Evolutionary conservation across 2,797 vertebrate genomes (phyloP).

Genomic region (Spheniscus humboldti): DNA sequence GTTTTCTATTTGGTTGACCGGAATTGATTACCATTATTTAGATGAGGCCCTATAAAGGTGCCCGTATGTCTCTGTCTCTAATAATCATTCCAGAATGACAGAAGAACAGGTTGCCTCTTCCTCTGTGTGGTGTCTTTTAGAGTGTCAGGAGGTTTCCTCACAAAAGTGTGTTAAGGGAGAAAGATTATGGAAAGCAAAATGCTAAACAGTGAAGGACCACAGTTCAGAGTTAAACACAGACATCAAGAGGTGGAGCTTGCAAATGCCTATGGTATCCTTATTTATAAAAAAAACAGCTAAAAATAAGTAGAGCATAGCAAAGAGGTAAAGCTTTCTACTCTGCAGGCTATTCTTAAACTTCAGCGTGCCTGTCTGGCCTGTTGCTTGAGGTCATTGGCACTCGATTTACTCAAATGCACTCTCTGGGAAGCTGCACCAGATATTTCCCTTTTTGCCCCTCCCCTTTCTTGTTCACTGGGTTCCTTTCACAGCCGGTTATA

Average conservation of each 20-base stretch:
- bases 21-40: not conserved
- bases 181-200: not conserved
- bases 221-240: not conserved
- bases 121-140: not conserved
- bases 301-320: not conserved
- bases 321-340: not conserved
- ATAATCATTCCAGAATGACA: not conserved
- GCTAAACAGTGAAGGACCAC: not conserved
- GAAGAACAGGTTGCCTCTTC: not conserved
- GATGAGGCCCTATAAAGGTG: not conserved
- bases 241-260: not conserved
- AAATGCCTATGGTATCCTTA: not conserved
- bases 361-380: not conserved
- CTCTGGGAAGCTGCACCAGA: not conserved
- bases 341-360: conserved; percentile 19
- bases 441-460: not conserved
- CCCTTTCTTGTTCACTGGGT: not conserved
- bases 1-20: not conserved
- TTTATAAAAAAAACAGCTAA: not conserved
- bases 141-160: not conserved
- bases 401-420: not conserved
- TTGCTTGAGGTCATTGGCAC: not conserved
- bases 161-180: not conserved
- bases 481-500: not conserved
- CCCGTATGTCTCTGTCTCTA: not conserved